phyloP scores from a whole-genome alignment of 2,113 vertebrate species.

The Percopsis transmontana region DNA sequence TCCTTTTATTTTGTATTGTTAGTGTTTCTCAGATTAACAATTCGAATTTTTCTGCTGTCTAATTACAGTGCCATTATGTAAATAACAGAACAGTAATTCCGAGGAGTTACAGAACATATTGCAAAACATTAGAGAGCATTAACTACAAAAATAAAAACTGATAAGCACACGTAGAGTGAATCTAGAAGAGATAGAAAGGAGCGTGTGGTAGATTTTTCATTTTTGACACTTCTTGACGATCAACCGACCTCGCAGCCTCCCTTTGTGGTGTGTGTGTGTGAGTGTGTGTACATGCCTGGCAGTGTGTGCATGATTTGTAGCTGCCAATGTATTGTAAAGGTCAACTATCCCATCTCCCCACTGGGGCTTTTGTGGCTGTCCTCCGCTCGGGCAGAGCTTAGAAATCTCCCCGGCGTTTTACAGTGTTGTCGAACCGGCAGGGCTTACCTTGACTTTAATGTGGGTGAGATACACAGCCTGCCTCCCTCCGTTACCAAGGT shows the following conservation, averaged over 20 bases:
- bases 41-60: constrained; percentile 19
- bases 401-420: constrained; percentile 42
- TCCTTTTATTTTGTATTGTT: background rate
- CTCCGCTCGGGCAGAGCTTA: background rate
- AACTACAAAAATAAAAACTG: constrained; percentile 1
- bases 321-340: constrained; percentile 32
- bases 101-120: too few relatives aligned
- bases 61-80: constrained; percentile 49
- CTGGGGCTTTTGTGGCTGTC: background rate
- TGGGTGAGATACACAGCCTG: constrained; percentile 26
- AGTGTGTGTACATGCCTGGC: background rate
- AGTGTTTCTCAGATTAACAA: constrained; percentile 4
- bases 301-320: background rate
- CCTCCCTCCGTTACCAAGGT: constrained; percentile 36
- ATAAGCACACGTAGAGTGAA: background rate
- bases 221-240: constrained; percentile 34
- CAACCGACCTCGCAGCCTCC: constrained; percentile 16
- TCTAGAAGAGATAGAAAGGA: constrained; percentile 15
- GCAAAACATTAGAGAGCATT: background rate
- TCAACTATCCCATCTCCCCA: constrained; percentile 19
- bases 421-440: constrained; percentile 28
- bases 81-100: constrained; percentile 9
- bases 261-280: constrained; percentile 7
- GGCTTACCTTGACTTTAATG: constrained; percentile 45
- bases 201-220: background rate